Conservation (phyloP, 1,140 invertebrate genomes). For the Apis dorsata region DNA sequence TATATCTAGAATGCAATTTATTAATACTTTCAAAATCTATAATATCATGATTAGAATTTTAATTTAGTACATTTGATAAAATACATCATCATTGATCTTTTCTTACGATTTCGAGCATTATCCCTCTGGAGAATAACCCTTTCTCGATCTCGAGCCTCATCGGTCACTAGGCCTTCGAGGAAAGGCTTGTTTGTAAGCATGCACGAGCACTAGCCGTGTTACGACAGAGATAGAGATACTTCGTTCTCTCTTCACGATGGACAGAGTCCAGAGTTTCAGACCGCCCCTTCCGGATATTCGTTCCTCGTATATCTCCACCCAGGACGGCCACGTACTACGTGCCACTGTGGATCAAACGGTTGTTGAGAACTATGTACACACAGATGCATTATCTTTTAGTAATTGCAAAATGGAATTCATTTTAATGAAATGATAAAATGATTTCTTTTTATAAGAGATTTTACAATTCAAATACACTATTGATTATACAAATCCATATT, state of each 20-base stretch:
- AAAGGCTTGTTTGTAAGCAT: conserved; percentile 52
- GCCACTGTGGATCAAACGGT: conserved; percentile 30
- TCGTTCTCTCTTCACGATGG: conserved; percentile 34
- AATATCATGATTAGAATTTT: neutral
- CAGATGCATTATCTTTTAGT: conserved; percentile 26
- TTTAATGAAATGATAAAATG: too few species aligned
- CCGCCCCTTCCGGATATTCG: conserved; percentile 74
- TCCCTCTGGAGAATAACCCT: conserved; percentile 16
- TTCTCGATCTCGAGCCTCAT: conserved; percentile 1
- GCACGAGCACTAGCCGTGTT: neutral
- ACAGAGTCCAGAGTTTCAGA: conserved; percentile 70
- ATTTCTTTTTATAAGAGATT: too few species aligned
- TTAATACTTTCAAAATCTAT: neutral
- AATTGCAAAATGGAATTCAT: neutral
- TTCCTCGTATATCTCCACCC: conserved; percentile 69
- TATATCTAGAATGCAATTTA: too few species aligned
- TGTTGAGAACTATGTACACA: conserved; percentile 27
- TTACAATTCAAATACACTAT: too few species aligned
- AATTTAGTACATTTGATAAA: neutral
- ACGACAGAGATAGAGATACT: conserved; percentile 4
- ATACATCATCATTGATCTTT: neutral
- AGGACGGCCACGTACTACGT: neutral
- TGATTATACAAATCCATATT: too few species aligned
- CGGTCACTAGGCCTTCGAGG: conserved; percentile 26
- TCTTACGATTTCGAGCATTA: conserved; percentile 2